A percentile compares a stretch with the other conserved stretches of the same genome.
Conservation (phyloP, 2,113 vertebrate species). For the Nicator chloris region DNA sequence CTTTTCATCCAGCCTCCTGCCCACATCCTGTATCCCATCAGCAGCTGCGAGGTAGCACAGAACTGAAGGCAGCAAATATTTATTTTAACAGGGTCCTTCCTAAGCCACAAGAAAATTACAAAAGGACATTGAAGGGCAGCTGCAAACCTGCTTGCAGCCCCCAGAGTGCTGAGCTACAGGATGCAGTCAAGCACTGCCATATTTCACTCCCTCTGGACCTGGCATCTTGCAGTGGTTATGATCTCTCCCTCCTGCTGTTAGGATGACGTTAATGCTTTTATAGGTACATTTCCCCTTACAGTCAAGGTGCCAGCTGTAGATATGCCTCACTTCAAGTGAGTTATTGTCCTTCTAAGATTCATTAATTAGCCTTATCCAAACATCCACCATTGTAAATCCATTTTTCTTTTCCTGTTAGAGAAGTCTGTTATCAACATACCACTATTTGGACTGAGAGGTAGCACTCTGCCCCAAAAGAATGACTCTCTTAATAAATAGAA, state of each 20-base stretch:
- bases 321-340: neutral
- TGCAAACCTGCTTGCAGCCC: neutral
- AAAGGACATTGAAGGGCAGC: neutral
- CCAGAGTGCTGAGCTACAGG: neutral
- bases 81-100: neutral
- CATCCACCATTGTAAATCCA: neutral
- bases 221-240: neutral
- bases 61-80: neutral
- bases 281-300: neutral
- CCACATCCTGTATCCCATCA: neutral
- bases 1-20: neutral
- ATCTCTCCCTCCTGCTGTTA: neutral
- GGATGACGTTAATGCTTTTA: neutral
- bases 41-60: neutral
- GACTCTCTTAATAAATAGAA: neutral
- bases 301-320: conserved; percentile 10
- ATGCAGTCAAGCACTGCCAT: neutral
- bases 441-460: neutral
- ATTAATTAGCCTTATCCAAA: conserved; percentile 45
- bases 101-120: neutral
- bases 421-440: neutral
- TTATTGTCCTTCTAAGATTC: neutral
- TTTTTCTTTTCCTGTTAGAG: neutral
- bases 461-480: neutral
- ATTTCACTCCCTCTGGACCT: neutral